phyloP scores from a whole-genome alignment of 2,797 vertebrate genomes.

The Melanotaenia parkinsoni region DNA sequence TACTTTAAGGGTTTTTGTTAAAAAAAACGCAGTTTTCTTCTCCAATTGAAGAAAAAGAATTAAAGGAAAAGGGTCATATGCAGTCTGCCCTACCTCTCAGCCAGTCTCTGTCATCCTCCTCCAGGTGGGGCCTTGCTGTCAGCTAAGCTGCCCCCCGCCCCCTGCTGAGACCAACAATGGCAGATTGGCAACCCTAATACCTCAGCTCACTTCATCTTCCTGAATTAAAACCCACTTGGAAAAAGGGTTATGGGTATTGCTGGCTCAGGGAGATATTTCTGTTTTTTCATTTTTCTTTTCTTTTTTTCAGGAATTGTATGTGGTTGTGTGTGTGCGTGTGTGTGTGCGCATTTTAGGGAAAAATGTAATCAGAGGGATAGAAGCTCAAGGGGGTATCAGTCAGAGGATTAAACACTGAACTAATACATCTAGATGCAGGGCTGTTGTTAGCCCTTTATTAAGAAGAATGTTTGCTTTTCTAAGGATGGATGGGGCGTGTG shows the following conservation, averaged over 20 bases:
- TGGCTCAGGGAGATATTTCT: constrained; percentile 38
- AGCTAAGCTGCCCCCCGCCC: constrained; percentile 58
- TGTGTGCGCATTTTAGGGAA: constrained; percentile 56
- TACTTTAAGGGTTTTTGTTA: not conserved
- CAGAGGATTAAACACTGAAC: constrained; percentile 68
- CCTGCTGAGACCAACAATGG: constrained; percentile 65
- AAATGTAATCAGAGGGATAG: constrained; percentile 50
- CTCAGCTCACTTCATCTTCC: constrained; percentile 67
- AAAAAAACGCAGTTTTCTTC: not conserved
- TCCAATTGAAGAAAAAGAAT: not conserved
- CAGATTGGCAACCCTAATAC: constrained; percentile 77
- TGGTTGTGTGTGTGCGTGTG: constrained; percentile 49
- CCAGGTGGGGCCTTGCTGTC: constrained; percentile 62
- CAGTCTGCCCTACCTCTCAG: constrained; percentile 52
- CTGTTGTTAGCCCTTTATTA: constrained; percentile 70
- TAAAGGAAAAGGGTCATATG: constrained; percentile 30
- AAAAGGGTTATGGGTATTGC: constrained; percentile 64
- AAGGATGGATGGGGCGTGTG: constrained; percentile 38
- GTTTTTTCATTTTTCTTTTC: constrained; percentile 43
- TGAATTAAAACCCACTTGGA: constrained; percentile 71
- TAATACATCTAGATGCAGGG: constrained; percentile 58
- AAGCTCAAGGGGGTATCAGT: constrained; percentile 57
- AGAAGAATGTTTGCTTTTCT: constrained; percentile 67
- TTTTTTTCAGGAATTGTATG: constrained; percentile 45
- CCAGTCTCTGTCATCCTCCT: constrained; percentile 48